phyloP scores from a whole-genome alignment of 2,888 invertebrate species.

The Melanostoma mellinum region DNA sequence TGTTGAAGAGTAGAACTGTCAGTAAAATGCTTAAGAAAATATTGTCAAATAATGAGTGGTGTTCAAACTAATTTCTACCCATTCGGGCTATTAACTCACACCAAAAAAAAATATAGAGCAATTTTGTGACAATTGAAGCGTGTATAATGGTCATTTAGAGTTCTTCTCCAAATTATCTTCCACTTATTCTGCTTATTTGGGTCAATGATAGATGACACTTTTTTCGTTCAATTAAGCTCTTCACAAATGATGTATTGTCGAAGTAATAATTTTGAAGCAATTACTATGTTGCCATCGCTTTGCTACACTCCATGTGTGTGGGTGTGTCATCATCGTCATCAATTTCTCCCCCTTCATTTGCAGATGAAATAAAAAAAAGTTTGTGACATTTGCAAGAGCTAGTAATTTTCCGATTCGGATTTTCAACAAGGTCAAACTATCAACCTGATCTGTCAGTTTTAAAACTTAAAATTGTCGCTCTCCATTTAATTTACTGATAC shows the following conservation, averaged over 20 bases:
- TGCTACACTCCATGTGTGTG: too few relatives aligned
- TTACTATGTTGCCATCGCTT: neutral
- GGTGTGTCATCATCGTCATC: too few relatives aligned
- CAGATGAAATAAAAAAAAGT: constrained; percentile 16
- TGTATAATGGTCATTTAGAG: too few relatives aligned
- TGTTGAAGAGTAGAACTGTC: too few relatives aligned
- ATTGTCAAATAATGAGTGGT: too few relatives aligned
- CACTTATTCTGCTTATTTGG: neutral
- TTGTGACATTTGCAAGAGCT: neutral
- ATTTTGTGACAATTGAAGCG: too few relatives aligned
- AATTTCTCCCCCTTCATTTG: constrained; percentile 6
- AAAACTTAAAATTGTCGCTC: constrained; percentile 23
- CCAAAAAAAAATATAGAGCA: too few relatives aligned
- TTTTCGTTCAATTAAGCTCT: constrained; percentile 52
- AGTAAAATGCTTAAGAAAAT: too few relatives aligned
- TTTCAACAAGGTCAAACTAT: too few relatives aligned
- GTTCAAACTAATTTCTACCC: too few relatives aligned
- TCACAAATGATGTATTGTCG: constrained; percentile 5
- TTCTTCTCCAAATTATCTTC: neutral
- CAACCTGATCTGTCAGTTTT: neutral
- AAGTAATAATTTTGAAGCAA: constrained; percentile 50
- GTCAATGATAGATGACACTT: constrained; percentile 43
- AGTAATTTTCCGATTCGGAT: neutral
- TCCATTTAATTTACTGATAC: constrained; percentile 25
- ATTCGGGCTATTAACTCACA: too few relatives aligned